Evolutionary conservation across 1,140 invertebrate species (phyloP), one percentile per base, ranked within the genome.

Genomic region (Lasioglossum baleicum): DNA sequence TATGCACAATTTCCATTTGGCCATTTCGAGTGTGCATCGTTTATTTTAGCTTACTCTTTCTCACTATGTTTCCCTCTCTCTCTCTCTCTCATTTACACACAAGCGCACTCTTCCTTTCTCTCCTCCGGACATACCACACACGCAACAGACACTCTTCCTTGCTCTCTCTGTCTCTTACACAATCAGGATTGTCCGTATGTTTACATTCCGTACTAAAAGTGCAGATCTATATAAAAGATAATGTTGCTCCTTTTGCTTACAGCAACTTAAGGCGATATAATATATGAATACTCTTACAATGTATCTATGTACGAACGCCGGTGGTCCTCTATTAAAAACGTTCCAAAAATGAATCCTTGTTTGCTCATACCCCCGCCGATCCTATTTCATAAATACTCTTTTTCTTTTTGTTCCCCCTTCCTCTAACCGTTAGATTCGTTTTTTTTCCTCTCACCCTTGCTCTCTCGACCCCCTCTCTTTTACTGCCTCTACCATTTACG

Each of bases 261-360:
- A 80, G 72, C 78, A 80, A 80, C 78, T 67, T 75, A 75, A 71
- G 58, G 75, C 80, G 65, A 72, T 67, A 67, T 58, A 71, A 66
- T 63, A 71, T 67, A 67, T 42, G 75, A 78, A 78, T 82, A 48
- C 31, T 72, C 75, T 60, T 82, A 79, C 42, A 58, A 73, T 72
- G 58, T 78, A 73, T 72, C 63, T 79, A 79, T 73, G 66, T 78
- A 73, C 68, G 68, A 79, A 70, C 75, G 69, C 69, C 75, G 48
- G 63, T 82, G 75, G 69, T 82, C 80, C 80, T 82, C 68, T 81
- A 81, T 81, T 81, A 81, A 75, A 81, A 81, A 81, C 60, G 60
- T 76, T 76, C 66, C 56, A 76, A 81, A 81, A 80, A 80, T 53
- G 79, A 81, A 81, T 76, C 66, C 65, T 22, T 48, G 40, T 63